These are phyloP conservation scores for Tapirus terrestris DNA, from an alignment of 2,113 vertebrate species.

Conservation along the genomic window DNA sequence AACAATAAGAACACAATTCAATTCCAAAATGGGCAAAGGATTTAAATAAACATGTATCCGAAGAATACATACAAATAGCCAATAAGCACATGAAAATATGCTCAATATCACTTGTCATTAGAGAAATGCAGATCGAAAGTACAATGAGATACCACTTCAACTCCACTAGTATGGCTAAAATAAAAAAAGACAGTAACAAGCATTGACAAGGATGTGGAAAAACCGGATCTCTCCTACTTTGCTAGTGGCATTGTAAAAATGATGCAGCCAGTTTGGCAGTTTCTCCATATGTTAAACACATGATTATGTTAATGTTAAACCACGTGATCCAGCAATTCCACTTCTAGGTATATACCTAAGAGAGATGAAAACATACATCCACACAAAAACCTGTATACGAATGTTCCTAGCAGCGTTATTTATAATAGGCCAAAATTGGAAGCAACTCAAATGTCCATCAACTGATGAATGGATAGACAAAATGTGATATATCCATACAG, in stretches of 20 bases:
- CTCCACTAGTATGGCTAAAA: background rate
- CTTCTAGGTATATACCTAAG: background rate
- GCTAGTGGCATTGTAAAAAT: background rate
- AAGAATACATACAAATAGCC: background rate
- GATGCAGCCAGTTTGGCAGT: background rate
- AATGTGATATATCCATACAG: background rate
- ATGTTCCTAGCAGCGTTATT: background rate
- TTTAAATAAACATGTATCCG: background rate
- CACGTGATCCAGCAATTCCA: background rate
- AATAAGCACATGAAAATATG: background rate
- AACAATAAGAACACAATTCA: background rate
- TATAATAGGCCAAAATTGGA: background rate
- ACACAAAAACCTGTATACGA: background rate
- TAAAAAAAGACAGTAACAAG: background rate
- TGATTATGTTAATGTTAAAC: background rate
- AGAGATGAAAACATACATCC: background rate
- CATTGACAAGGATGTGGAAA: background rate
- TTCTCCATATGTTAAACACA: background rate
- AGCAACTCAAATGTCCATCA: background rate
- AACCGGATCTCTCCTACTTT: background rate
- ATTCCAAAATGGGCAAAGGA: background rate
- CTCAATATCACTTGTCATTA: background rate
- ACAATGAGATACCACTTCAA: background rate
- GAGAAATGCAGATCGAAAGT: background rate
- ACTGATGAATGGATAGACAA: background rate